Evolutionary conservation across 2,888 invertebrate genomes (phyloP).

Genomic region (Cryptocheilus praepositus): DNA sequence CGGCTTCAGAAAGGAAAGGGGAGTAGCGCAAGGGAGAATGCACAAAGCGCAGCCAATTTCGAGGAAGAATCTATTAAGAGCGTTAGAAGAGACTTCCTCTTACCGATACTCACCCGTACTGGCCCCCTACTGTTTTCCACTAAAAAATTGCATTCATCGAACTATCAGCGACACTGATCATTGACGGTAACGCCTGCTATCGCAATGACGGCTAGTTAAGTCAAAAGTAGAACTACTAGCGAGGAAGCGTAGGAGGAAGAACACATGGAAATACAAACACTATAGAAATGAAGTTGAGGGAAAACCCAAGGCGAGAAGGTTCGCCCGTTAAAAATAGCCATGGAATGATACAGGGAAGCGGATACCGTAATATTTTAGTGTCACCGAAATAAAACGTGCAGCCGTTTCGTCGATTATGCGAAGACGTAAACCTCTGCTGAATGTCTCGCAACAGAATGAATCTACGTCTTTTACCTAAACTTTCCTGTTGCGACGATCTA

Average conservation of each 20-base stretch:
- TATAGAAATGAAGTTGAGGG: background rate
- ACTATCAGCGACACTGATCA: too few relatives aligned
- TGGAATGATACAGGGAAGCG: slow-evolving; percentile 56
- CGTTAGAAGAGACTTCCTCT: too few relatives aligned
- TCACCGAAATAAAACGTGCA: slow-evolving; percentile 56
- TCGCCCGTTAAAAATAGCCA: slow-evolving; percentile 53
- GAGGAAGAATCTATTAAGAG: too few relatives aligned
- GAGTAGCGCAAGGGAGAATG: too few relatives aligned
- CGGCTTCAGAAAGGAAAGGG: background rate
- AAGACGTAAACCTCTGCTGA: slow-evolving; percentile 38
- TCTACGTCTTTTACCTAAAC: too few relatives aligned
- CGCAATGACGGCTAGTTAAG: background rate
- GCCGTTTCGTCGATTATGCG: slow-evolving; percentile 57
- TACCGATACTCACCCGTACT: too few relatives aligned
- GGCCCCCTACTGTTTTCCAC: too few relatives aligned
- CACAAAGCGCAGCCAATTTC: background rate
- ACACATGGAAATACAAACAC: background rate
- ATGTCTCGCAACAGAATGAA: too few relatives aligned
- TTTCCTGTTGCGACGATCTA: too few relatives aligned
- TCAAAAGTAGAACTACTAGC: background rate
- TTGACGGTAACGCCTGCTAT: too few relatives aligned
- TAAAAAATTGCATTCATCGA: too few relatives aligned
- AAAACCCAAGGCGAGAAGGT: slow-evolving; percentile 28
- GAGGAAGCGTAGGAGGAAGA: background rate
- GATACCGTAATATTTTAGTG: slow-evolving; percentile 56